Evolutionary conservation across 2,888 invertebrate genomes (phyloP).

Genomic region (Idaea biselata): DNA sequence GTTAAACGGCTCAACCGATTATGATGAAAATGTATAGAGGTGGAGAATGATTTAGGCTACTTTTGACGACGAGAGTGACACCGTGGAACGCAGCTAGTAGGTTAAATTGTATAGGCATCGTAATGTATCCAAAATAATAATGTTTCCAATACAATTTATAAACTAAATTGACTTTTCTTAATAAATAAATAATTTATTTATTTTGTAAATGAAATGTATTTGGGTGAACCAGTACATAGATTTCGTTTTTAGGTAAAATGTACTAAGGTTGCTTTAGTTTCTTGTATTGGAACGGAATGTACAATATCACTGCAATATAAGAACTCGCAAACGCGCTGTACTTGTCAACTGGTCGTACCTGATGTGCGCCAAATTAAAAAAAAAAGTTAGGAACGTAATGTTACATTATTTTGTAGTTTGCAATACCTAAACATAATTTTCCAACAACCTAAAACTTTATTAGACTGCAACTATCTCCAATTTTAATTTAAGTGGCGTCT

Average conservation of each 20-base stretch:
- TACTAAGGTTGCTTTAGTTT: background rate
- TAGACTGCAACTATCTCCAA: no score
- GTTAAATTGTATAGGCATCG: conserved; percentile 3
- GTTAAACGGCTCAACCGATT: background rate
- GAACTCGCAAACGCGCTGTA: background rate
- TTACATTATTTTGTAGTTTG: no score
- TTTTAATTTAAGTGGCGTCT: no score
- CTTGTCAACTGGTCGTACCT: background rate
- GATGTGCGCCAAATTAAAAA: background rate
- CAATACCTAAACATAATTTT: no score
- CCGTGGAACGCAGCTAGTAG: conserved; percentile 9
- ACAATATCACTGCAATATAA: background rate
- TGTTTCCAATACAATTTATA: conserved; percentile 14
- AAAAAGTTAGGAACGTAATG: no score
- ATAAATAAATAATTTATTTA: background rate
- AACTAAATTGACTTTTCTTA: background rate
- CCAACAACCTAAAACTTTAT: no score
- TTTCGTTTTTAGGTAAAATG: background rate
- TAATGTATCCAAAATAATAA: conserved; percentile 18
- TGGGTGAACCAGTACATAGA: background rate
- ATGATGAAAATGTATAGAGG: background rate
- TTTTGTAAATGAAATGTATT: background rate
- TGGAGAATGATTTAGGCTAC: background rate
- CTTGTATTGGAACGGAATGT: background rate
- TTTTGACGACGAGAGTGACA: background rate